Percentiles rank a stretch among this genome's conserved stretches.
These are phyloP conservation scores for Dicentrarchus labrax DNA, from an alignment of 2,113 vertebrate genomes.

Conservation along the genomic window DNA sequence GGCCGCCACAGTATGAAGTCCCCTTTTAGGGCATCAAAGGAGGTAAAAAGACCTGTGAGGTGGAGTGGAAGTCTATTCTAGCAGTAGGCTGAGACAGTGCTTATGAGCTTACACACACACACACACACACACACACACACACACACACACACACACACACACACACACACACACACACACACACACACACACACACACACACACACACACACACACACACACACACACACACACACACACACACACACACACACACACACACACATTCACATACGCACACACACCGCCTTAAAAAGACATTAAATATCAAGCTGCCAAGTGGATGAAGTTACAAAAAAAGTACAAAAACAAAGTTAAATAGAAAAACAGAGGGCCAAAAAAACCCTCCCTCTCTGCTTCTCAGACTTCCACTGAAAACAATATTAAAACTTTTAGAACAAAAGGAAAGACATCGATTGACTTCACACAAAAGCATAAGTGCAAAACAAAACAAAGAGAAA, in stretches of 20 bases:
- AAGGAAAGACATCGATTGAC: constrained; percentile 23
- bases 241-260: constrained; percentile 10
- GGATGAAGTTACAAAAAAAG: constrained; percentile 53
- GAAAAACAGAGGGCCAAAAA: constrained; percentile 43
- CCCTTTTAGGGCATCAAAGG: neutral
- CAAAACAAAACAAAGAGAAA: constrained; percentile 30
- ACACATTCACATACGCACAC: constrained; percentile 21
- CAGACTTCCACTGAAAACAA: constrained; percentile 2
- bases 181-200: too few species aligned
- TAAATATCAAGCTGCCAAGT: constrained; percentile 68
- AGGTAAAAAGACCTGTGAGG: constrained; percentile 46
- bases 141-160: constrained; percentile 3
- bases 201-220: constrained; percentile 12
- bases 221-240: constrained; percentile 10
- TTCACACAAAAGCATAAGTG: constrained; percentile 37
- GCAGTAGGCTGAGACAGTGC: constrained; percentile 47
- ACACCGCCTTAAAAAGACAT: constrained; percentile 51
- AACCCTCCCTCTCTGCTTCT: neutral
- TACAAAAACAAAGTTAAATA: constrained; percentile 60
- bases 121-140: constrained; percentile 12
- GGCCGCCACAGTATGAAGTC: neutral
- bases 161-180: neutral
- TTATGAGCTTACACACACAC: constrained; percentile 16
- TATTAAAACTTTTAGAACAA: constrained; percentile 2
- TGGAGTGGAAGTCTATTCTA: constrained; percentile 27